A percentile compares a stretch with the other conserved stretches of the same genome.
Conservation (phyloP, 1,140 invertebrate species). For the Cotesia chilonis region DNA sequence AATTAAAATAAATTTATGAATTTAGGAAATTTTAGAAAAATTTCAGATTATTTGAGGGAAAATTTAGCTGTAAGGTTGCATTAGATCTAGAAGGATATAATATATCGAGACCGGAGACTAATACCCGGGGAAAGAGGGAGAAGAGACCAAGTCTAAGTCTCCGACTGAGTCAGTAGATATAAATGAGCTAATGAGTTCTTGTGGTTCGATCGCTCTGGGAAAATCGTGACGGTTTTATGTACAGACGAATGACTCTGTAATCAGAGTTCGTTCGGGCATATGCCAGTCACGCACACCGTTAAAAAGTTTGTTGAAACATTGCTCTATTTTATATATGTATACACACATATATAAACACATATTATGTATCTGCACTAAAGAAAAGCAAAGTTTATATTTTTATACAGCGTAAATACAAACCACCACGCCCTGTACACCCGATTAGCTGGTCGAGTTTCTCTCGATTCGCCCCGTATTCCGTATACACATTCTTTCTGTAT, state of each 20-base stretch:
- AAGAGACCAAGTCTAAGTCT: too few relatives aligned
- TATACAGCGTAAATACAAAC: too few relatives aligned
- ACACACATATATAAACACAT: background rate
- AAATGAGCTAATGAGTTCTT: constrained; percentile 8
- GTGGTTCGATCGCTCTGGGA: constrained; percentile 22
- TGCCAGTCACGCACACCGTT: too few relatives aligned
- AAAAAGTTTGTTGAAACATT: too few relatives aligned
- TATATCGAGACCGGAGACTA: too few relatives aligned
- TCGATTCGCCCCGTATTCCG: background rate
- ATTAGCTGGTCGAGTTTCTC: constrained; percentile 1
- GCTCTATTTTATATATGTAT: background rate
- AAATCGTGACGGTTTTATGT: constrained; percentile 23
- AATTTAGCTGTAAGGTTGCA: too few relatives aligned
- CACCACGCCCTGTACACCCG: constrained; percentile 13
- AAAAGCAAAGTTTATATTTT: too few relatives aligned
- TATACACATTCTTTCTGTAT: background rate
- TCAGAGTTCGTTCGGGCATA: constrained; percentile 26
- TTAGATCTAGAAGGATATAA: too few relatives aligned
- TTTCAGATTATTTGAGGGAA: too few relatives aligned
- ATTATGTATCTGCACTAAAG: background rate
- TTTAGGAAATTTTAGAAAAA: too few relatives aligned
- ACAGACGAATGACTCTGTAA: constrained; percentile 37
- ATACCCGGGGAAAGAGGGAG: too few relatives aligned
- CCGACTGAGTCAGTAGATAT: background rate
- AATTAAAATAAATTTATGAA: too few relatives aligned